phyloP scores from a whole-genome alignment of 2,797 vertebrate species.

The Tachyglossus aculeatus region DNA sequence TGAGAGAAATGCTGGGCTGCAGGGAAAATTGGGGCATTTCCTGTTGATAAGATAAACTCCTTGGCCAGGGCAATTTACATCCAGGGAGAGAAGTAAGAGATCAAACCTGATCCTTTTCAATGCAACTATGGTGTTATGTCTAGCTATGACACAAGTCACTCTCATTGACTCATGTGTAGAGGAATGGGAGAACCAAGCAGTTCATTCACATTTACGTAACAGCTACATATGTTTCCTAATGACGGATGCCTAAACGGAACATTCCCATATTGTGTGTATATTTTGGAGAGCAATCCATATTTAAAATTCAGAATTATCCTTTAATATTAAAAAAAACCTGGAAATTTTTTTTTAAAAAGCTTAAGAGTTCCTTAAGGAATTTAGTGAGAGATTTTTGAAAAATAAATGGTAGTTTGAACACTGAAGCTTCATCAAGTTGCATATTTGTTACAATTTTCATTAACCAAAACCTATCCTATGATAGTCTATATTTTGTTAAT shows the following conservation, averaged over 20 bases:
- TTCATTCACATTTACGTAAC: neutral
- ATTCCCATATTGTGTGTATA: neutral
- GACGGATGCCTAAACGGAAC: neutral
- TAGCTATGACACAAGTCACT: neutral
- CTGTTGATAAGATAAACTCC: too few relatives aligned
- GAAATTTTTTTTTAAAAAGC: neutral
- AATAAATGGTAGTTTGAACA: neutral
- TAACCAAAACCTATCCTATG: slow-evolving; percentile 4
- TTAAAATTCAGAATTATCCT: too few relatives aligned
- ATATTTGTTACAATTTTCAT: neutral
- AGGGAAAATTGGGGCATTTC: too few relatives aligned
- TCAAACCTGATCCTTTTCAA: too few relatives aligned
- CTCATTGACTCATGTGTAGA: neutral
- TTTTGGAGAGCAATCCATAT: neutral
- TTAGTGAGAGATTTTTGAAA: neutral
- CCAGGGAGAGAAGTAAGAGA: too few relatives aligned
- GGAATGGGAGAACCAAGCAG: neutral
- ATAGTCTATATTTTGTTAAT: slow-evolving; percentile 13
- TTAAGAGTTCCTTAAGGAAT: neutral
- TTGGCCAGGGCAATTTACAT: too few relatives aligned
- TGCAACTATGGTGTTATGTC: too few relatives aligned
- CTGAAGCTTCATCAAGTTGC: neutral
- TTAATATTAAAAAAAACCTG: too few relatives aligned
- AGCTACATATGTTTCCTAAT: neutral
- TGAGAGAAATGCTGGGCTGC: too few relatives aligned